Base-by-base conservation (phyloP, 2,888 invertebrate species). In the Lomographa bimaculata region DNA sequence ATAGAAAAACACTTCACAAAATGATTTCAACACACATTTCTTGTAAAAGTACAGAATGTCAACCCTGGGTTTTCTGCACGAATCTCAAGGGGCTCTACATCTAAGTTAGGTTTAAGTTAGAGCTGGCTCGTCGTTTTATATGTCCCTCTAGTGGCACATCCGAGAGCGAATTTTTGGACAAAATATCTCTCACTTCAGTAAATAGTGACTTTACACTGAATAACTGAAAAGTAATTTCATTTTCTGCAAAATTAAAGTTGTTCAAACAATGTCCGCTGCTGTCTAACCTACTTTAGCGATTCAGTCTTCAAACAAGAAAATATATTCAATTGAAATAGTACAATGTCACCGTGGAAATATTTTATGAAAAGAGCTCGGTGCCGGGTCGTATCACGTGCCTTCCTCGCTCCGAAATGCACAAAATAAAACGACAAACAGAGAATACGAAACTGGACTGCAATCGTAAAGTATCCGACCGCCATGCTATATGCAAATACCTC, bases 51-150 rank as follows among this genome's bases (percentile, higher is more conserved):
- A 50, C 53, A 61, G 60, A 71, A 73, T 68, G 71, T 60, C 65
- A 64, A 60, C 63, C 57, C 58, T 52, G 71, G 76, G 71, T 62
- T 71, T 69, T 66, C 71, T 58, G 55, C 41, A 63, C 44, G 47
- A 58, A 46, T 60, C 76, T 61, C 68, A 7, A 26, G 77, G 64
- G 80, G 64, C 76, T 65, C 66, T 79, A 73, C 72, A 74, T 75
- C 72, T 76, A 78, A 71, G 73, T 78, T 79, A 79, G 70, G 63
- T 73, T 76, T 74, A 81, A 76, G 69, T 79, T 81, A 76, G 72
- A 70, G 70, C 61, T 61, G 63, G 61, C 66, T 65, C 58, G 68
- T 60, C 68, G 60, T 66, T 54, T 58, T 73, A 62, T 70, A 77
- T 74, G 72, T 63, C 65, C 64, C 81, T 76, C 79, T 40, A 27